Percentiles rank a stretch among this genome's conserved stretches.
These are phyloP conservation scores for Nebria ingens DNA, from an alignment of 1,140 invertebrate species.

Conservation along the genomic window DNA sequence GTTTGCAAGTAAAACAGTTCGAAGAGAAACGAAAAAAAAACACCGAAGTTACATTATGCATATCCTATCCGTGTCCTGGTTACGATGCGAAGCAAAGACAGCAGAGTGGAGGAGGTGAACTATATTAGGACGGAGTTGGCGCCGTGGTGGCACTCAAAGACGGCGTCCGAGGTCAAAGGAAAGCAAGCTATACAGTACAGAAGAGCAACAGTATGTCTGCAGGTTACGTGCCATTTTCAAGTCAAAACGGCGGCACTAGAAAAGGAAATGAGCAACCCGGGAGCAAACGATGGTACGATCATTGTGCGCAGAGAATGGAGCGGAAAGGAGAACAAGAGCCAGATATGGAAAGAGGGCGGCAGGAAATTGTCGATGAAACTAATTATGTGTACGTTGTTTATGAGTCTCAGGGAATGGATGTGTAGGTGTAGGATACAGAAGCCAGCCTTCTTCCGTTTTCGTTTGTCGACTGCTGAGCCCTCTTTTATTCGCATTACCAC, in stretches of 20 bases:
- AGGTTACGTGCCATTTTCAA: not conserved
- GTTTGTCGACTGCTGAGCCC: not conserved
- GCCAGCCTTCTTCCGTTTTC: not conserved
- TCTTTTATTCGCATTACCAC: not conserved
- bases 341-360: conserved; percentile 16
- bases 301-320: not conserved
- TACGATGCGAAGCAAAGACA: too few species aligned
- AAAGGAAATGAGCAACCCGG: not conserved
- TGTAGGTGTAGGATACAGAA: not conserved
- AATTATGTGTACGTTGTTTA: conserved; percentile 21
- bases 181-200: too few species aligned
- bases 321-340: not conserved
- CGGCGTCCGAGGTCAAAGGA: not conserved
- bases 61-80: not conserved
- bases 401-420: conserved; percentile 11
- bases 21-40: not conserved
- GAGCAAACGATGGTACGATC: not conserved
- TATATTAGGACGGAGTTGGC: not conserved
- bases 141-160: not conserved
- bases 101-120: not conserved
- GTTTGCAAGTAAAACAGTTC: not conserved
- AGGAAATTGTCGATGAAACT: conserved; percentile 21
- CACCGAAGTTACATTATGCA: not conserved
- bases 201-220: not conserved
- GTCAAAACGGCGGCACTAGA: not conserved